Evolutionary conservation across 2,797 vertebrate species (phyloP), one percentile per base, ranked within the genome.

Genomic region (Chiloscyllium punctatum): DNA sequence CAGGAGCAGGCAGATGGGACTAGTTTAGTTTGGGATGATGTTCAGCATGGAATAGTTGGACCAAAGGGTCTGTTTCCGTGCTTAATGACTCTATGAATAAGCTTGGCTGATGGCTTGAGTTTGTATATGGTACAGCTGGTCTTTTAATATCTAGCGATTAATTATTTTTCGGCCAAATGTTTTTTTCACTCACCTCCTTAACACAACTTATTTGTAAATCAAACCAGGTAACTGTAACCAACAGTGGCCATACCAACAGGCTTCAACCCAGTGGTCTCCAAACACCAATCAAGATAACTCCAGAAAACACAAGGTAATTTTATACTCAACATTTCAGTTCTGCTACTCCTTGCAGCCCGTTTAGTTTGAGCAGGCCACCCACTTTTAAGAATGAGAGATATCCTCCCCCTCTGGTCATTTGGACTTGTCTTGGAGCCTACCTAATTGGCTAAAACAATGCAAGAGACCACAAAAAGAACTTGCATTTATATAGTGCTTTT

Each of bases 271-370:
- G 13, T 95, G 94, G 94, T 21, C 48, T 72, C 48, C 42, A 57
- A 74, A 62, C 11, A 48, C 42, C 71, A 53, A 95, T 7, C 94
- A 95, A 53, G 33, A 57, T 77, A 48, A 77, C 71, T 74, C 27
- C 48, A 95, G 68, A 77, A 72, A 95, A 33, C 71, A 51, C 27
- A 72, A 95, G 94, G 94, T 95, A 95, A 53, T 77, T 7, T 53
- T 51, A 95, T 74, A 18, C 16, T 6, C 30, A 15, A 74, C 94
- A 53, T 53, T 33, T 57, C 48, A 72, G n/a, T 30, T 77, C 48
- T 53, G 48, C 94, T 74, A 33, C 23, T 74, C 4, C 25, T 13
- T 74, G 94, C 23, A 53, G 94, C 94, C 18, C 53, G 53, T 77
- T 69, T 1, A 69, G 66, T 69, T 95, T 77, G n/a, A 7, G 57